phyloP scores from a whole-genome alignment of 2,113 vertebrate species.

The Ceuthmochares aereus region DNA sequence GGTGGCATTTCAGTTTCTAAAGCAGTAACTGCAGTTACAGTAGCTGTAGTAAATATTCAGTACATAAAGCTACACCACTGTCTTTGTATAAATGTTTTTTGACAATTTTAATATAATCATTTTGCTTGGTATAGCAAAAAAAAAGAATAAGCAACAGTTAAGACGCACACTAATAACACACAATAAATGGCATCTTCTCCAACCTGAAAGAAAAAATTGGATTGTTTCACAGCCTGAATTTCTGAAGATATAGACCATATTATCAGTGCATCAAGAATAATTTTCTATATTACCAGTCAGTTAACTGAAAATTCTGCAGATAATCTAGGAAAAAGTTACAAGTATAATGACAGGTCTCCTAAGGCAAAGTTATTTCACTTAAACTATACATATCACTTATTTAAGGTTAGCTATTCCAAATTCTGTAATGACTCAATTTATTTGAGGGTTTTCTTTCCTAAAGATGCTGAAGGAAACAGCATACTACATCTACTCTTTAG shows the following conservation, averaged over 20 bases:
- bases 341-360: background rate
- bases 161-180: background rate
- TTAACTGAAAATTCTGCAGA: background rate
- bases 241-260: background rate
- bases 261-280: background rate
- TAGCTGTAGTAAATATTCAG: background rate
- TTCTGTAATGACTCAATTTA: background rate
- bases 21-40: background rate
- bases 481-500: background rate
- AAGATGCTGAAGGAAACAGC: background rate
- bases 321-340: background rate
- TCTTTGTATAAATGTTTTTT: background rate
- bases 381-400: background rate
- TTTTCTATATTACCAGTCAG: background rate
- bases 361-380: background rate
- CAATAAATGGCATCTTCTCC: background rate
- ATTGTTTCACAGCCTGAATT: background rate
- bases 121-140: background rate
- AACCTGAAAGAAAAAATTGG: background rate
- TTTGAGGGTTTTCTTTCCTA: background rate
- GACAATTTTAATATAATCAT: background rate
- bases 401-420: background rate
- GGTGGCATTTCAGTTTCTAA: background rate
- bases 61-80: background rate
- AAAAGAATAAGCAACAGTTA: background rate